phyloP scores from a whole-genome alignment of 1,140 invertebrate species.

The Solenopsis fugax region DNA sequence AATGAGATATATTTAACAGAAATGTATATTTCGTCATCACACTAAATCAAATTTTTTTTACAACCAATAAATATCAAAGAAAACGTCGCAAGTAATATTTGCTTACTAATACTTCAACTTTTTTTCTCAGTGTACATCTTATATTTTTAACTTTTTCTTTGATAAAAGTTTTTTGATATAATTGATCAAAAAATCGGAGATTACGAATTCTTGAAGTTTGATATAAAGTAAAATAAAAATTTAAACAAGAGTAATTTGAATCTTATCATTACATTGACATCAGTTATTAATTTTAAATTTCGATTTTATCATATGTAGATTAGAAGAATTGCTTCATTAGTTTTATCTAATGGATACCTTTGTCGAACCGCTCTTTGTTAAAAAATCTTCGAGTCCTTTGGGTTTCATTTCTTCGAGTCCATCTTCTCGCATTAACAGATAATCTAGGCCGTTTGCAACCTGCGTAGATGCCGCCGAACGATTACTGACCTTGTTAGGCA shows the following conservation, averaged over 20 bases:
- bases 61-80: too few relatives aligned
- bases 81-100: too few relatives aligned
- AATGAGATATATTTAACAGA: too few relatives aligned
- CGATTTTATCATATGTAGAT: neutral
- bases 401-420: neutral
- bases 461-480: conserved; percentile 81
- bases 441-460: conserved; percentile 39
- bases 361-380: neutral
- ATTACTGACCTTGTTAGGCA: conserved; percentile 80
- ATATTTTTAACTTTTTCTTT: too few relatives aligned
- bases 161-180: too few relatives aligned
- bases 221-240: neutral
- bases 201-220: neutral
- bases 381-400: neutral
- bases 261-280: neutral
- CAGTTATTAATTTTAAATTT: neutral
- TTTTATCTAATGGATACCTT: neutral
- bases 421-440: conserved; percentile 20
- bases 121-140: too few relatives aligned
- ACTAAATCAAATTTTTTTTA: too few relatives aligned
- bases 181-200: neutral
- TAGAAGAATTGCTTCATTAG: neutral
- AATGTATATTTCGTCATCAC: too few relatives aligned
- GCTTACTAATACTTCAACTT: too few relatives aligned
- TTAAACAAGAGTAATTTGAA: neutral